Evolutionary conservation across 1,140 invertebrate species (phyloP), one percentile per base, ranked within the genome.

Genomic region (Odontomachus brunneus): DNA sequence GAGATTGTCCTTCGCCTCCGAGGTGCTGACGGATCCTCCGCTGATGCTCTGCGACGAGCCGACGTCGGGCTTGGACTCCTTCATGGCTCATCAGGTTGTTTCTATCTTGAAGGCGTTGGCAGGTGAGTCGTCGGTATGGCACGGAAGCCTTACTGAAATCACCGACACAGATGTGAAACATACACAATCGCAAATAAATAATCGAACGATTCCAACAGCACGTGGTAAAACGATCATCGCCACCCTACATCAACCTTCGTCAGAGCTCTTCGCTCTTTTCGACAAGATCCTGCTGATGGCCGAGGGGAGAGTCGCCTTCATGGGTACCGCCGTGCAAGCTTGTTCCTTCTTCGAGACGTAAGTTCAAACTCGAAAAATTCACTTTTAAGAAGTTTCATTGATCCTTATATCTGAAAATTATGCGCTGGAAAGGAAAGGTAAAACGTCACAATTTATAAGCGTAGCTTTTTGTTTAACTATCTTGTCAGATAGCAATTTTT

Each of bases 31-130:
- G 0, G 97, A 99, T 94, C 99, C 99, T 2, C 97, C 98, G 1
- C 93, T 99, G 49, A 96, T 99, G 95, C 98, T 99, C 91, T 99
- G 98, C 93, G 99, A 99, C 92, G 99, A 99, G 91, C 98, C 99
- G 1, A 99, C 99, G 0, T 99, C 97, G 0, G 97, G 97, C 9
- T 93, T 98, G 62, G 97, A 98, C 91, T 97, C 97, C 0, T 97
- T 97, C 84, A 98, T 97, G 96, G 99, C 95, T 0, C 95, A 97
- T 93, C 99, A 98, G 92, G 97, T 99, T 19, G 96, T 99, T 17
- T 96, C 97, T 90, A 97, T 98, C 84, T 93, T 98, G 82, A 97
- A 97, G 94, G 95, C 96, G 33, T 94, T 97, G 84, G 97, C 98
- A 0, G 92, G 93, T 94, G 87, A 75, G 84, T 90, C n/a, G 19